A percentile compares a stretch with the other conserved stretches of the same genome.
These are phyloP conservation scores for Petrocephalus sullivani DNA, from an alignment of 2,797 vertebrate genomes.

Conservation along the genomic window DNA sequence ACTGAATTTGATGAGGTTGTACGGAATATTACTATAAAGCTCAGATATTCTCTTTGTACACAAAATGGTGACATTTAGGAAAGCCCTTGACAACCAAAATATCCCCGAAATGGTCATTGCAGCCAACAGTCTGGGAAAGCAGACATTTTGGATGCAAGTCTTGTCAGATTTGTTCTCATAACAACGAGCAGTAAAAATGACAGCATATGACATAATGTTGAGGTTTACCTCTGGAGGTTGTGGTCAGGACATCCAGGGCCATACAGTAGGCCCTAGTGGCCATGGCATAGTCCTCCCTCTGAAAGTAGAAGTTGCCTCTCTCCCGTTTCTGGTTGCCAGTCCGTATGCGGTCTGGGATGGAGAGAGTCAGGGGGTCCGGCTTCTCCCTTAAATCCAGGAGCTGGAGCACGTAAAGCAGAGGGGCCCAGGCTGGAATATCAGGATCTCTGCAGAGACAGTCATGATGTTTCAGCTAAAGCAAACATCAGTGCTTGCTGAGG, in stretches of 20 bases:
- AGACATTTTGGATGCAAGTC: background rate
- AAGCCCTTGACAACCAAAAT: background rate
- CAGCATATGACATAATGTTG: background rate
- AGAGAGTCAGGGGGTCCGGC: slow-evolving; percentile 56
- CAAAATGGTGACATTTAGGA: background rate
- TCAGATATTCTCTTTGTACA: background rate
- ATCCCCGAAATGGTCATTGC: background rate
- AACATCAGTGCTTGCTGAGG: background rate
- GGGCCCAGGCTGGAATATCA: slow-evolving; percentile 73
- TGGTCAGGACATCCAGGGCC: slow-evolving; percentile 68
- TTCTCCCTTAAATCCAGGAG: slow-evolving; percentile 67
- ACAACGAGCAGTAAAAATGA: background rate
- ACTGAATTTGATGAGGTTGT: background rate
- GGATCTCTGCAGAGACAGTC: slow-evolving; percentile 61
- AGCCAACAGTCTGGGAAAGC: background rate
- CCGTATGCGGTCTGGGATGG: slow-evolving; percentile 63
- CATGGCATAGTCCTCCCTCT: slow-evolving; percentile 66
- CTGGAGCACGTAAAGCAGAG: slow-evolving; percentile 76
- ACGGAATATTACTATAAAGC: background rate
- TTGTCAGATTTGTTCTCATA: background rate
- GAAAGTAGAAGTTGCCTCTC: slow-evolving; percentile 77
- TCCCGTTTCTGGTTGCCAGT: slow-evolving; percentile 75
- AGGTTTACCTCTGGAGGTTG: slow-evolving; percentile 49
- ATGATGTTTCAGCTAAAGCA: background rate
- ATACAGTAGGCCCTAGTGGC: slow-evolving; percentile 69